Evolutionary conservation across 35 echinoderm and acorn worm genomes (phyloP), one percentile per base, ranked within the genome.

Genomic region (Eucidaris tribuloides): DNA sequence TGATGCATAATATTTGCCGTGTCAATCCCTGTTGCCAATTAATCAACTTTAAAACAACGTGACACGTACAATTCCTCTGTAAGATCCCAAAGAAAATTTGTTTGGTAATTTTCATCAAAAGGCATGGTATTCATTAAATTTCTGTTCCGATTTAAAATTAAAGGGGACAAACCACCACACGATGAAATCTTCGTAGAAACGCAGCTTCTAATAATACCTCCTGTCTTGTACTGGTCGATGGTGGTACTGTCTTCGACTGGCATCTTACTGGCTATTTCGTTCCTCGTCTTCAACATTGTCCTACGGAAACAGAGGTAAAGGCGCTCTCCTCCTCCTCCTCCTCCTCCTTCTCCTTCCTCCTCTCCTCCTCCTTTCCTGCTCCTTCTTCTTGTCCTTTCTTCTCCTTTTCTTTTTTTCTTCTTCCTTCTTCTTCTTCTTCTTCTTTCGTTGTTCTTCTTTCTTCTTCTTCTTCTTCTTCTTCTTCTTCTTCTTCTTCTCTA

Each of bases 261-360:
- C 1, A 92, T 92, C 41, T 28, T 56, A 11, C 41, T 92, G 18
- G 89, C 89, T 42, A 23, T 81, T 1, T 17, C 40, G 15, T 58
- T 92, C 17, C 77, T 92, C 7, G 50, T 58, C 15, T 92, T 92
- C 78, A 92, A 92, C 57, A 43, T 85, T 46, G 84, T 48, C 19
- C 23, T 78, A 19, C 62, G 84, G 24, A 78, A 64, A n/a, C 70
- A 87, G 52, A 87, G 71, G 84, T 87, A 27, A 14, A 24, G 50
- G 50, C 50, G 50, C 50, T n/a, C 50, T 55, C 50, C n/a, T n/a
- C 50, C 50, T n/a, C 50, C 50, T 55, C 50, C 50, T 55, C 50
- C 50, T 55, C n/a, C 50, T n/a, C 50, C 50, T 55, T 55, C 50
- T 55, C 50, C 50, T 55, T 55, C 50, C n/a, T n/a, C 50, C n/a